These are phyloP conservation scores for Graptemys geographica DNA, from an alignment of 2,797 vertebrate genomes.

Conservation along the genomic window DNA sequence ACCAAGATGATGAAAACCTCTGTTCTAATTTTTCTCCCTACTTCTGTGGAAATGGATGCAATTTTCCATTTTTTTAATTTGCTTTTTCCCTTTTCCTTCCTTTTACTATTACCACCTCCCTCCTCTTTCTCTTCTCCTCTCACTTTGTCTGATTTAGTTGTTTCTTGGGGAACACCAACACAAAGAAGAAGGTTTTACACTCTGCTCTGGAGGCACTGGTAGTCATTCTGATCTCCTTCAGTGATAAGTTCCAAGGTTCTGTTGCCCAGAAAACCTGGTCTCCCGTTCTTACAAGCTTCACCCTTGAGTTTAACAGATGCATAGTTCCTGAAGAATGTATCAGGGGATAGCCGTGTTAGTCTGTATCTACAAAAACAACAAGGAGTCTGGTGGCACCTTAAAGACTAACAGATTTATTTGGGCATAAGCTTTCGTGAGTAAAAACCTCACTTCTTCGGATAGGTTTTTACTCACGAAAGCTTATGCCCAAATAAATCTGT, in stretches of 20 bases:
- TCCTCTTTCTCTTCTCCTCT: neutral
- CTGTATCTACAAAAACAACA: no score
- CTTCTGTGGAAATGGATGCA: neutral
- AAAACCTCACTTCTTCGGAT: no score
- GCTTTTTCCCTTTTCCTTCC: neutral
- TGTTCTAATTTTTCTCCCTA: neutral
- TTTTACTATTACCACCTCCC: neutral
- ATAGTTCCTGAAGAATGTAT: neutral
- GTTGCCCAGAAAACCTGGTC: neutral
- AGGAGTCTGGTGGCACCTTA: no score
- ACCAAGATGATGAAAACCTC: neutral
- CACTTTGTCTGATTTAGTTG: neutral
- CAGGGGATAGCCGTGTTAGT: no score
- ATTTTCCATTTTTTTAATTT: neutral
- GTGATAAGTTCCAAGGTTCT: no score
- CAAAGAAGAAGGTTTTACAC: slow-evolving; percentile 30
- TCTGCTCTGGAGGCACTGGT: neutral
- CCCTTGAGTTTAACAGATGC: neutral
- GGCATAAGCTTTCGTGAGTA: no score
- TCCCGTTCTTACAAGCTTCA: neutral
- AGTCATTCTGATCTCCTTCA: neutral
- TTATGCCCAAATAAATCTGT: no score
- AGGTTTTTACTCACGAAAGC: no score
- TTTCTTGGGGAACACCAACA: neutral
- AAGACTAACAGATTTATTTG: no score